Percentiles rank a stretch among this genome's conserved stretches.
Conservation (phyloP, 2,888 invertebrate genomes). For the Leptopilina myrica region DNA sequence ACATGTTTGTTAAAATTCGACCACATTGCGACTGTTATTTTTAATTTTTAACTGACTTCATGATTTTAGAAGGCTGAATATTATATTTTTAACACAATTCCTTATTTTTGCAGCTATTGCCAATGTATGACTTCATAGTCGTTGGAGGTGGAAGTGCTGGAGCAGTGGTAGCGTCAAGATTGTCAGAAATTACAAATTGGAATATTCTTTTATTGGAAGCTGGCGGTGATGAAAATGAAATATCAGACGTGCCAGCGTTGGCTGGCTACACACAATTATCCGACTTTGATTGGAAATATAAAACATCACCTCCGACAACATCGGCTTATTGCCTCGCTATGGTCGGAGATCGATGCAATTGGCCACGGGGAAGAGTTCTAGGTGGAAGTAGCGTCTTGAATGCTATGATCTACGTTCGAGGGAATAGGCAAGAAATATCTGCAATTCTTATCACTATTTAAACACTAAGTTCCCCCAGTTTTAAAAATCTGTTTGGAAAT, state of each 20-base stretch:
- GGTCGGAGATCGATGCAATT: slow-evolving; percentile 92
- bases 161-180: slow-evolving; percentile 91
- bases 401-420: slow-evolving; percentile 94
- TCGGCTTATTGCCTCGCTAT: slow-evolving; percentile 92
- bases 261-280: slow-evolving; percentile 91
- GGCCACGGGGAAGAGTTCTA: slow-evolving; percentile 94
- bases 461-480: no score
- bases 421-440: slow-evolving; percentile 81
- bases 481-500: background rate
- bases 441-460: no score
- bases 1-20: no score
- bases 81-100: no score
- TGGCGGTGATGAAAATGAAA: slow-evolving; percentile 92
- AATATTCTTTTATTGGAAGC: slow-evolving; percentile 90
- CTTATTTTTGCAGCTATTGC: slow-evolving; percentile 79
- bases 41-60: no score
- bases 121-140: slow-evolving; percentile 91
- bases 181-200: slow-evolving; percentile 90
- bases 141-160: slow-evolving; percentile 94
- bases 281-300: slow-evolving; percentile 94
- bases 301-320: slow-evolving; percentile 87
- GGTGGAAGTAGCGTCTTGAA: slow-evolving; percentile 93
- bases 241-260: slow-evolving; percentile 91
- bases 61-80: no score
- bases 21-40: no score